Evolutionary conservation across 1,140 invertebrate species (phyloP).

Genomic region (Mycetomoellerius zeteki): DNA sequence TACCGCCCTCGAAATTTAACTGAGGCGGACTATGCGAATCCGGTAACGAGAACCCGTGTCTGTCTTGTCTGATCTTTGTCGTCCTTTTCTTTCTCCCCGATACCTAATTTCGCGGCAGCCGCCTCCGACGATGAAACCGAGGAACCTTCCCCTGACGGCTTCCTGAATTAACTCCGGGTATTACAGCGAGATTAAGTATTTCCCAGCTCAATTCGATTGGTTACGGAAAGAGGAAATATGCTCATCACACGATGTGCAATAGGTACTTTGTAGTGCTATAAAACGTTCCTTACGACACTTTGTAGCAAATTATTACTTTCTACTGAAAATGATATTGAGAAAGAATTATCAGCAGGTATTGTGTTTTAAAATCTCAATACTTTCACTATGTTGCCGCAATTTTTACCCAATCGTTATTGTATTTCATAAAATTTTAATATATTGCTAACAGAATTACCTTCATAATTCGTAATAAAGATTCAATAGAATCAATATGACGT

Average conservation of each 20-base stretch:
- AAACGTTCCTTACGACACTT: constrained; percentile 10
- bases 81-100: constrained; percentile 11
- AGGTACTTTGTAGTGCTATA: not conserved
- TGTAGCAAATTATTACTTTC: not conserved
- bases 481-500: constrained; percentile 5
- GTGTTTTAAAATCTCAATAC: not conserved
- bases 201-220: constrained; percentile 32
- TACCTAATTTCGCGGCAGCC: constrained; percentile 62
- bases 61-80: constrained; percentile 46
- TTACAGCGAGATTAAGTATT: constrained; percentile 59
- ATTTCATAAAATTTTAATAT: constrained; percentile 15
- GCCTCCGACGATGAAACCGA: constrained; percentile 30
- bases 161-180: constrained; percentile 56
- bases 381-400: not conserved
- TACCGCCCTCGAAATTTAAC: constrained; percentile 69
- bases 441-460: not conserved
- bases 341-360: not conserved
- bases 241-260: not conserved
- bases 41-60: constrained; percentile 64
- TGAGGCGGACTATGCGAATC: constrained; percentile 51
- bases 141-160: constrained; percentile 56
- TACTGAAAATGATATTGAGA: not conserved
- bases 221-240: constrained; percentile 3
- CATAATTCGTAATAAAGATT: constrained; percentile 19
- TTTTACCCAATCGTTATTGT: not conserved